These are phyloP conservation scores for Agelaius phoeniceus DNA, from an alignment of 2,113 vertebrate species.

Conservation along the genomic window DNA sequence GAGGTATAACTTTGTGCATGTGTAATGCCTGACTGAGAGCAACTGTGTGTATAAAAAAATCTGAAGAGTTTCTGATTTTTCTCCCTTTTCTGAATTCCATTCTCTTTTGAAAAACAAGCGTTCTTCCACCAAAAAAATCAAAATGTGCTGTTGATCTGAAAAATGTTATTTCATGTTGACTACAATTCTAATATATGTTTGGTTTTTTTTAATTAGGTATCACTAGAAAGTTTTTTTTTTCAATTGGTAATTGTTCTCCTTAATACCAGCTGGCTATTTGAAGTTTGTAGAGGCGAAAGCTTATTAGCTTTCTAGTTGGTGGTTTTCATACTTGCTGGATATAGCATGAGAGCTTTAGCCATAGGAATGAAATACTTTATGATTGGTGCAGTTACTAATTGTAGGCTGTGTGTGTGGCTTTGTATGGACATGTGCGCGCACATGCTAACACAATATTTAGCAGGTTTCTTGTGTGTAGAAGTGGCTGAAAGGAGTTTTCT, in stretches of 20 bases:
- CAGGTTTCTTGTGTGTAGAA: not conserved
- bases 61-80: not conserved
- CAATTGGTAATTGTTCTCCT: not conserved
- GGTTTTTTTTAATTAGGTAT: not conserved
- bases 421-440: fast-evolving
- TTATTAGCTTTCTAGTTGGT: not conserved
- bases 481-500: not conserved
- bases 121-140: not conserved
- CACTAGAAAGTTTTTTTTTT: not conserved
- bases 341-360: not conserved
- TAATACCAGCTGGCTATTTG: not conserved
- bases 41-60: not conserved
- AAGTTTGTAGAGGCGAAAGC: not conserved
- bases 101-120: not conserved
- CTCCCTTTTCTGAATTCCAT: not conserved
- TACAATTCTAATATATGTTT: not conserved
- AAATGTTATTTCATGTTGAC: not conserved
- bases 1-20: not conserved
- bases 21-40: not conserved
- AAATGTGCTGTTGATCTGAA: not conserved
- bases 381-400: not conserved
- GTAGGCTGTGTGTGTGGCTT: not conserved
- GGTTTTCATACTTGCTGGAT: not conserved
- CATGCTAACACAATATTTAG: not conserved
- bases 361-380: not conserved